Evolutionary conservation across 1,140 invertebrate species (phyloP).

Genomic region (Trinorchestia longiramus): DNA sequence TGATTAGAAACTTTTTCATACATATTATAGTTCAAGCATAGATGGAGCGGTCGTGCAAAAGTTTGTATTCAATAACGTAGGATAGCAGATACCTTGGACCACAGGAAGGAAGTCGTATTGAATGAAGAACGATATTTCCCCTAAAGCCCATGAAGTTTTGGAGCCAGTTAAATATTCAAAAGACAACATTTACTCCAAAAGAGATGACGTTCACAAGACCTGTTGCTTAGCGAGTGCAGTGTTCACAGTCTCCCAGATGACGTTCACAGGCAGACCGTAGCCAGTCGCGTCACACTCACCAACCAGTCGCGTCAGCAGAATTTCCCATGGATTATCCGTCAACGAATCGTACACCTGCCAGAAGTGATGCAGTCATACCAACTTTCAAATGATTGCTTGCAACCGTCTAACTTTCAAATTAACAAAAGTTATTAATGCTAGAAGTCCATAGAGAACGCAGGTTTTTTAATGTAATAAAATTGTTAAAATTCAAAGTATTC

Average conservation of each 20-base stretch:
- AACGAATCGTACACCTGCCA: conserved; percentile 18
- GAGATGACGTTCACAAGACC: background rate
- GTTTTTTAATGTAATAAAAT: too few relatives aligned
- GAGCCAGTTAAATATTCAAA: background rate
- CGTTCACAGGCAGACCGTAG: background rate
- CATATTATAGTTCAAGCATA: too few relatives aligned
- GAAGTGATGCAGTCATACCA: background rate
- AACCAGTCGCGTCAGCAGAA: background rate
- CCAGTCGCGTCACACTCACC: conserved; percentile 25
- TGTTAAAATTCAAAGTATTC: too few relatives aligned
- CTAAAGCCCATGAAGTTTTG: background rate
- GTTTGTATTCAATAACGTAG: too few relatives aligned
- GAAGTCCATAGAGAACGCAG: background rate
- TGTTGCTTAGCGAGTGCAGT: background rate
- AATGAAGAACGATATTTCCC: background rate
- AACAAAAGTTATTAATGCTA: background rate
- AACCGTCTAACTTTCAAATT: background rate
- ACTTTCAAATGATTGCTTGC: background rate
- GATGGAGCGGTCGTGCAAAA: too few relatives aligned
- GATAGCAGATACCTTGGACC: background rate
- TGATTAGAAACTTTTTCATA: too few relatives aligned
- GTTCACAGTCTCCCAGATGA: conserved; percentile 10
- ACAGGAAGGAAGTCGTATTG: background rate
- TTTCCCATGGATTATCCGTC: conserved; percentile 26
- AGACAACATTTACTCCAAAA: background rate